Base-by-base conservation (phyloP, 2,888 invertebrate genomes). In the Dynastes hyllus region DNA sequence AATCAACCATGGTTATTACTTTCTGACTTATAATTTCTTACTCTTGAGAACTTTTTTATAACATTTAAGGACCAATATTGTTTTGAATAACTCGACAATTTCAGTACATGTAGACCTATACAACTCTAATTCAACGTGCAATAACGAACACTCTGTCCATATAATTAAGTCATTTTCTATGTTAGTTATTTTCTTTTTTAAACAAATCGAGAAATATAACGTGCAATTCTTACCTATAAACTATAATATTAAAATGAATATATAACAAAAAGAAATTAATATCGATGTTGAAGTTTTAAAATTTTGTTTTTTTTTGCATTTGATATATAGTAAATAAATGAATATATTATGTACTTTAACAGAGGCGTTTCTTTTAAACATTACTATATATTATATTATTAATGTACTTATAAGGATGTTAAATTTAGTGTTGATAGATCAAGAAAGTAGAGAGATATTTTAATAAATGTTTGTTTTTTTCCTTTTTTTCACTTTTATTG, bases 331-430 rank as follows among this genome's bases (percentile, higher is more conserved):
- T 65, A 69, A 45, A 71, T 77, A 58, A 45, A 71, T 77, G 53
- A 45, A 45, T 45, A 45, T 45, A 45, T 45, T 27, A 71, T 71
- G 71, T 78, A 78, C 78, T 70, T 70, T 69, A 78, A 78, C 78
- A 61, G 40, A 61, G 27, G 53, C 55, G 58, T 66, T 78, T 70
- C 71, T 71, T 37, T 58, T 73, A 27, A 40, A 73, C 32, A 53
- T 22, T 73, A 73, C 67, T 51, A 75, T 63, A 58, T 75, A 45
- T 58, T 55, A 76, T 70, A 45, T 58, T 55, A 76, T 70, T 58
- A 71, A 78, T 71, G 71, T 71, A 71, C 71, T 71, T 78, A 78
- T 70, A 78, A 67, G 77, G 73, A 73, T 58, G 73, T 73, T 73
- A 73, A 73, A 16, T 16, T 63, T 63, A 63, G 63, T 11, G 16